Base-by-base conservation (phyloP, 92 coral and sea anemone genomes). In the Epizoanthus stellaris region DNA sequence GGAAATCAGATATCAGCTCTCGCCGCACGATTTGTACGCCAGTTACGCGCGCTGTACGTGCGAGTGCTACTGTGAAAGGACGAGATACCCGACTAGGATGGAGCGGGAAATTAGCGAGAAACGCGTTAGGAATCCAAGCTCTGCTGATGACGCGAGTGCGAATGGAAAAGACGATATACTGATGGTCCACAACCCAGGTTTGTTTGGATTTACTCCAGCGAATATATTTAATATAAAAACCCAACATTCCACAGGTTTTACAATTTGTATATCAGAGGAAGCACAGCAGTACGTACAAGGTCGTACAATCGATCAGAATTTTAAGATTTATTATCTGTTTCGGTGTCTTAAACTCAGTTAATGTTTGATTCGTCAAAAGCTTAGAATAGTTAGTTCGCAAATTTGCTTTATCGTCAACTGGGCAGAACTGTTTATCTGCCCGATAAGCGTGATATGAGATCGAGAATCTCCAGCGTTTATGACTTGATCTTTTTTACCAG, bases 121-220 rank as follows among this genome's bases (percentile, higher is more conserved):
- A 45, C 83, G 72, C 5, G 40, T 5, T 17, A 21, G 72, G 0
- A 20, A 40, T 6, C 12, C 67, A 9, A 62, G 40, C 47, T 36
- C 60, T 5, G 8, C 23, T 20, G 83, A 76, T 42, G 82, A 62
- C 42, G 65, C 4, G 12, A 79, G 17, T 21, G 16, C 60, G 11
- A 42, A 17, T 10, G 60, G 58, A 62, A 79, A 79, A 21, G 83
- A 79, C n/a, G 83, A 63, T 6, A 67, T 40, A 2, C 0, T 79
- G 21, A 16, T 63, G 60, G 83, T 45, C 23, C 83, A 79, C 43
- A 79, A 63, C 30, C 73, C 64, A 79, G 83, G 83, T 79, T n/a
- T 38, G 83, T 79, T 79, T 42, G 45, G 23, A 21, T 16, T 21
- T 62, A 42, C 60, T 15, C 53, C 16, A 17, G n/a, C 6, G 13